Percentiles rank a stretch among this genome's conserved stretches.
Evolutionary conservation across 1,140 invertebrate species (phyloP).

Genomic region (Bemisia tabaci): DNA sequence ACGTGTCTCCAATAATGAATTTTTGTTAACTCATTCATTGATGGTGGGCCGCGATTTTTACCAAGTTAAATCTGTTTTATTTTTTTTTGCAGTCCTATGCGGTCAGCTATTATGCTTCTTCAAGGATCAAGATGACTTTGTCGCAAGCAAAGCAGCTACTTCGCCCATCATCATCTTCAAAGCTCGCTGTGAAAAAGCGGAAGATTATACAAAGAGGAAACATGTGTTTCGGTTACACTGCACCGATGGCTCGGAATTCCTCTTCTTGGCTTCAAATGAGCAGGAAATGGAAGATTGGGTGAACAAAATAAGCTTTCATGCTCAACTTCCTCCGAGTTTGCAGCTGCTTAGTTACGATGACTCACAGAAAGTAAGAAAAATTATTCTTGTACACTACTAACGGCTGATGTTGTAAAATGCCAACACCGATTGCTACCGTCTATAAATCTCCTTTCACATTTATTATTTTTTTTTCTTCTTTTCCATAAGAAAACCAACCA

Average conservation of each 20-base stretch:
- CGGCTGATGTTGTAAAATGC: too few relatives aligned
- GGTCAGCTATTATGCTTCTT: constrained; percentile 97
- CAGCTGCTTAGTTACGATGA: constrained; percentile 74
- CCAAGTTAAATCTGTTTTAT: too few relatives aligned
- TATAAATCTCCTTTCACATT: too few relatives aligned
- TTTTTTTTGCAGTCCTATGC: constrained; percentile 54
- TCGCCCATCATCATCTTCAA: constrained; percentile 83
- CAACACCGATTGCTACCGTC: too few relatives aligned
- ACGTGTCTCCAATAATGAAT: too few relatives aligned
- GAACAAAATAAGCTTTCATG: constrained; percentile 85
- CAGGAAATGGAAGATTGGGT: constrained; percentile 85
- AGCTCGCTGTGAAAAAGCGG: constrained; percentile 66
- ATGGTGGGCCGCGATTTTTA: too few relatives aligned
- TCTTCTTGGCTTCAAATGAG: constrained; percentile 62
- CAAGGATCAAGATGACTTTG: constrained; percentile 85
- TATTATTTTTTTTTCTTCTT: too few relatives aligned
- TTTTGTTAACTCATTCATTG: too few relatives aligned
- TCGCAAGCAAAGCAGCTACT: constrained; percentile 68
- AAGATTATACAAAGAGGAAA: constrained; percentile 91
- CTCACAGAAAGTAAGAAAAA: constrained; percentile 30
- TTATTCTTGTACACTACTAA: too few relatives aligned
- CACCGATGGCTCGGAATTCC: constrained; percentile 82
- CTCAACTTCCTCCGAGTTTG: constrained; percentile 73
- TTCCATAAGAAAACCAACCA: too few relatives aligned
- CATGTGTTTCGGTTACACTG: constrained; percentile 78